phyloP scores from a whole-genome alignment of 2,113 vertebrate species.

The Ammodytes marinus region DNA sequence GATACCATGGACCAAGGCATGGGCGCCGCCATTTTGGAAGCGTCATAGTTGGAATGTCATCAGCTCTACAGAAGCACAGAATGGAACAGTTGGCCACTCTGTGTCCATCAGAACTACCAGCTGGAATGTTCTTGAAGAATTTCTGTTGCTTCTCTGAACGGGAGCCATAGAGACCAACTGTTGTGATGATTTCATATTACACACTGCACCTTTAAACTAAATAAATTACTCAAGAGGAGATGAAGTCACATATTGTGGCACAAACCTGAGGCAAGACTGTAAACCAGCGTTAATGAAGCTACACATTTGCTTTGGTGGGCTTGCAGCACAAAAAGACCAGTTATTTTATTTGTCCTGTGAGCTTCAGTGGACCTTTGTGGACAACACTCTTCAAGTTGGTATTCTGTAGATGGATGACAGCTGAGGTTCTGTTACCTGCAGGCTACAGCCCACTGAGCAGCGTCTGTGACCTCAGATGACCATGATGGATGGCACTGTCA shows the following conservation, averaged over 20 bases:
- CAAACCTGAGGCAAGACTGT: slow-evolving; percentile 5
- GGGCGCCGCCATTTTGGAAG: too few relatives aligned
- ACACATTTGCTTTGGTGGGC: neutral
- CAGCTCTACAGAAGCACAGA: too few relatives aligned
- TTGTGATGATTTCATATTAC: too few relatives aligned
- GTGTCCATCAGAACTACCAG: too few relatives aligned
- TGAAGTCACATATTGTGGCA: neutral
- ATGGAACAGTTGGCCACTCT: too few relatives aligned
- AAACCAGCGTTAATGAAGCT: slow-evolving; percentile 10
- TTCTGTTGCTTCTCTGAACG: too few relatives aligned
- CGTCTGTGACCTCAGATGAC: slow-evolving; percentile 54
- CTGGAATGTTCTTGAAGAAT: too few relatives aligned
- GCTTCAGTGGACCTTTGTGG: slow-evolving; percentile 8
- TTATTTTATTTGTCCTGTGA: neutral
- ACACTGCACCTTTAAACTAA: too few relatives aligned
- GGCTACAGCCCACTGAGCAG: slow-evolving; percentile 37
- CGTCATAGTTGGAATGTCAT: too few relatives aligned
- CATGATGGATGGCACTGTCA: slow-evolving; percentile 62
- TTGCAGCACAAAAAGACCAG: slow-evolving; percentile 2
- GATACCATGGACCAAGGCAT: too few relatives aligned
- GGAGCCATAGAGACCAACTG: too few relatives aligned
- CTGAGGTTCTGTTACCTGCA: slow-evolving; percentile 53
- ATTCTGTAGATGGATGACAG: slow-evolving; percentile 47
- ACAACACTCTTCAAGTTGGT: slow-evolving; percentile 20
- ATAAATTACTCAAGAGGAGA: neutral